Percentiles rank a stretch among this genome's conserved stretches.
phyloP scores from a whole-genome alignment of 2,797 vertebrate species.

The Channallabes apus region DNA sequence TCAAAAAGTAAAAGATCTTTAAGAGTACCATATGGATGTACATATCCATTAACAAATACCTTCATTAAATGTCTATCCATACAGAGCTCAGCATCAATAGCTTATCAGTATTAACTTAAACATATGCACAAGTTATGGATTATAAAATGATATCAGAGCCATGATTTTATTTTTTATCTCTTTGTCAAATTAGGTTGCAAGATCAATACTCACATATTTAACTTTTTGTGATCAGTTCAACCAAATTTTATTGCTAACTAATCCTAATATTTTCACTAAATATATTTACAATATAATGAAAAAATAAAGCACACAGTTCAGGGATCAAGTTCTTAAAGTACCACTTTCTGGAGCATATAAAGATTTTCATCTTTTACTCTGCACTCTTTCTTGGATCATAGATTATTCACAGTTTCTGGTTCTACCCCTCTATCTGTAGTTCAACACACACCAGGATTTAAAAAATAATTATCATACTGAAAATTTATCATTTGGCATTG shows the following conservation, averaged over 20 bases:
- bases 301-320: not conserved
- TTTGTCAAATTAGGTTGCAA: not conserved
- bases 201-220: not conserved
- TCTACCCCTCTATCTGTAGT: not conserved
- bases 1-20: not conserved
- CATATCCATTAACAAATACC: not conserved
- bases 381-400: not conserved
- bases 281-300: not conserved
- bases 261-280: not conserved
- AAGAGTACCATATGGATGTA: not conserved
- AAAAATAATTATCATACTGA: too few relatives aligned
- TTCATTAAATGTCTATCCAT: not conserved
- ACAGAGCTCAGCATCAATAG: not conserved
- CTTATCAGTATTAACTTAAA: not conserved
- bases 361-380: not conserved
- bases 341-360: not conserved
- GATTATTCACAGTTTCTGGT: not conserved
- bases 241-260: not conserved
- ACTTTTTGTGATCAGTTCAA: not conserved
- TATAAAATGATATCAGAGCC: not conserved
- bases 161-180: too few relatives aligned
- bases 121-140: not conserved
- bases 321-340: not conserved
- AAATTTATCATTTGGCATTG: not conserved
- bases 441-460: not conserved